phyloP scores from a whole-genome alignment of 2,888 invertebrate genomes.

The Thymelicus acteon region DNA sequence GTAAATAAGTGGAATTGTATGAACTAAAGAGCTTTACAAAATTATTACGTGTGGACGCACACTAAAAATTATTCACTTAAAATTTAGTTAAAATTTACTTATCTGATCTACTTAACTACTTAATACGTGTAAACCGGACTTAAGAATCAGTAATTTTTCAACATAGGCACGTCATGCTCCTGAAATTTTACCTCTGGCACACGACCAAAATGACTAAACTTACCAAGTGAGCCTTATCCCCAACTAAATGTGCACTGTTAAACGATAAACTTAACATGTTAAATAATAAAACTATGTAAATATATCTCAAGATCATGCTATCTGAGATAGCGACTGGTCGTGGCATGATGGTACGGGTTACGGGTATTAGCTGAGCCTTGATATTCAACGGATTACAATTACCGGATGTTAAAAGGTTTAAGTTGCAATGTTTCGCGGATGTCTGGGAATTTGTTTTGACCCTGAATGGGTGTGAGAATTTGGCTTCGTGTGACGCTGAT shows the following conservation, averaged over 20 bases:
- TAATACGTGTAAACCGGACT: no score
- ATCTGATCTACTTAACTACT: no score
- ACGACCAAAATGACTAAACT: not conserved
- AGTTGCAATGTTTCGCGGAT: slow-evolving; percentile 19
- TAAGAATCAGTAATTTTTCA: no score
- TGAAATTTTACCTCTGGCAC: no score
- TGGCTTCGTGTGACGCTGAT: not conserved
- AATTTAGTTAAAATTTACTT: no score
- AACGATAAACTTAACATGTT: slow-evolving; percentile 22
- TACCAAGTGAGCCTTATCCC: slow-evolving; percentile 66
- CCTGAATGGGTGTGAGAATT: slow-evolving; percentile 9
- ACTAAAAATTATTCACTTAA: no score
- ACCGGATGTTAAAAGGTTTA: slow-evolving; percentile 30
- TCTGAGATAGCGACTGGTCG: not conserved
- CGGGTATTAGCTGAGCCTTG: slow-evolving; percentile 8
- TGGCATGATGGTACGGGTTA: slow-evolving; percentile 2
- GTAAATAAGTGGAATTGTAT: no score
- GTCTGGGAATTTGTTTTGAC: slow-evolving; percentile 12
- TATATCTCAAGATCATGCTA: slow-evolving; percentile 9
- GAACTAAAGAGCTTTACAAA: no score
- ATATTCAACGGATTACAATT: slow-evolving; percentile 28
- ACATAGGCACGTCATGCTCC: no score
- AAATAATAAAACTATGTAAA: not conserved
- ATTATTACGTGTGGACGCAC: no score
- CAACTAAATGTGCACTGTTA: slow-evolving; percentile 57